Conservation (phyloP, 2,888 invertebrate species). For the Caenorhabditis uteleia region DNA sequence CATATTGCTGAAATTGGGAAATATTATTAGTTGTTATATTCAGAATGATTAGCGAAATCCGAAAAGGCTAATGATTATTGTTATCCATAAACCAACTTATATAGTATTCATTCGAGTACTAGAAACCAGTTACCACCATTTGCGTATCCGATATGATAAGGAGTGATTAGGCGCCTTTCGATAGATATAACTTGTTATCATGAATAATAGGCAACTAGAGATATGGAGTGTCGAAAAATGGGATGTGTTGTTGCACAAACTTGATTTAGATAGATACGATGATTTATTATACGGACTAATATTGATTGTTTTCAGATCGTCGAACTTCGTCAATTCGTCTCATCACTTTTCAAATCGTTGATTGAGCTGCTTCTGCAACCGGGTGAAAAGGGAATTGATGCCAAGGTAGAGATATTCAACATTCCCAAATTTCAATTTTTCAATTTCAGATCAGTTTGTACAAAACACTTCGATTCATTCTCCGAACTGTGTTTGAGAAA, state of each 20-base stretch:
- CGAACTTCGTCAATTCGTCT: conserved; percentile 30
- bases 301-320: conserved; percentile 26
- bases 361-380: conserved; percentile 49
- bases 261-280: neutral
- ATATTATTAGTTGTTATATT: neutral
- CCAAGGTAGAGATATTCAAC: conserved; percentile 29
- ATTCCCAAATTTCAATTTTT: conserved; percentile 1
- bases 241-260: neutral
- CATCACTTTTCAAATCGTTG: conserved; percentile 43
- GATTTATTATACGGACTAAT: conserved; percentile 9
- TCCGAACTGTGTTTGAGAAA: conserved; percentile 36
- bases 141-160: neutral
- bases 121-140: too few relatives aligned
- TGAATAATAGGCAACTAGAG: neutral
- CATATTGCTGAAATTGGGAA: conserved; percentile 25
- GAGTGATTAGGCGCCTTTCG: neutral
- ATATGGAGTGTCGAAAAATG: neutral
- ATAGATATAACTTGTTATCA: neutral
- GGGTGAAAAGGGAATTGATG: conserved; percentile 35
- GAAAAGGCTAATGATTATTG: conserved; percentile 5
- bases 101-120: conserved; percentile 16
- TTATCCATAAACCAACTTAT: conserved; percentile 10
- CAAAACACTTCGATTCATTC: conserved; percentile 35
- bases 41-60: neutral
- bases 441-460: conserved; percentile 40